Conservation (phyloP, 2,113 vertebrate species). For the Podarcis raffonei region DNA sequence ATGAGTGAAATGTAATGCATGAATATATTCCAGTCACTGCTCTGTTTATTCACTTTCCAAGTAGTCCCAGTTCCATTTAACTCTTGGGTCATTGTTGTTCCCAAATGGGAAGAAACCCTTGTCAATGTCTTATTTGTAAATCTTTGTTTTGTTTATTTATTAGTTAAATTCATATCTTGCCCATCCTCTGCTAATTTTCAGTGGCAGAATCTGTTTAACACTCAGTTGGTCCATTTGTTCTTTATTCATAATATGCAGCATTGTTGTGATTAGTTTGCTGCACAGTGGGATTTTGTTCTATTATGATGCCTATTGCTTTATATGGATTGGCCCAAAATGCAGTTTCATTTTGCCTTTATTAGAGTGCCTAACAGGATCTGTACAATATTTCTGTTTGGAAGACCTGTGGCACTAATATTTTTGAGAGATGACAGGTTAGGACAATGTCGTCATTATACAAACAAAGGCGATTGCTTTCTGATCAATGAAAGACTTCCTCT, state of each 20-base stretch:
- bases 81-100: neutral
- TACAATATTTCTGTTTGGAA: neutral
- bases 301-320: neutral
- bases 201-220: too few species aligned
- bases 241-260: neutral
- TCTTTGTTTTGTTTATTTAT: neutral
- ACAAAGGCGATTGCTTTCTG: too few species aligned
- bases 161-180: too few species aligned
- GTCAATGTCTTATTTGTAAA: neutral
- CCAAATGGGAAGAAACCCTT: neutral
- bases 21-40: neutral
- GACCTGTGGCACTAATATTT: too few species aligned
- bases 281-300: neutral
- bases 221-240: neutral
- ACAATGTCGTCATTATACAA: too few species aligned
- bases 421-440: too few species aligned
- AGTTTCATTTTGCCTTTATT: neutral
- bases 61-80: neutral
- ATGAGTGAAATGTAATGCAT: neutral
- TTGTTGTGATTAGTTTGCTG: neutral
- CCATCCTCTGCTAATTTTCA: neutral
- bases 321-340: neutral
- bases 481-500: too few species aligned
- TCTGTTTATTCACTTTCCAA: neutral
- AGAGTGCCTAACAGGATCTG: too few species aligned